Evolutionary conservation across 2,888 invertebrate species (phyloP), one percentile per base, ranked within the genome.

Genomic region (Lomographa bimaculata): DNA sequence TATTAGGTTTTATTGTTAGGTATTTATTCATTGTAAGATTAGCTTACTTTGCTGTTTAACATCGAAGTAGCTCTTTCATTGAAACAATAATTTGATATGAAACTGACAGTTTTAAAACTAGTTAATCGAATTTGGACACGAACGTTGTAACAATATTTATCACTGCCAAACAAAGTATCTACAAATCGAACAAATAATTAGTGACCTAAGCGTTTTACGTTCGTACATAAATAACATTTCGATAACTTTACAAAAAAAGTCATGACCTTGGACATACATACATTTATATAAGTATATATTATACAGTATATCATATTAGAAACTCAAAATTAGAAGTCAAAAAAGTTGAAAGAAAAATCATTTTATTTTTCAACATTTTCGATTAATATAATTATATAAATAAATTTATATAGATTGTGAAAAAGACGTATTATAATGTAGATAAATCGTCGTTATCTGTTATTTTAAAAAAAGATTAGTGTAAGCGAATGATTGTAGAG

Each of bases 111-210:
- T 14, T 14, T 3, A 14, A 14, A 14, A 14, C 14, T 4, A 3
- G 14, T 14, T 14, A 14, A 14, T 14, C 14, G 14, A 44, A 57
- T 23, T 18, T 20, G 29, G 33, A 20, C 14, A 19, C 10, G 30
- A 26, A 62, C 49, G 49, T 55, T n/a, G 50, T 55, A 50, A 63
- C 42, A 41, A 39, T 50, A 54, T 68, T 68, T 57, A 3, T 66
- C 80, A 85, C 84, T 87, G 85, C 86, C 86, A 85, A 73, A 79
- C 62, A 62, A 73, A 72, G 69, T 60, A 70, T n/a, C 79, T 82
- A 84, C 78, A 83, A 80, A 54, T 63, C 71, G 62, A 70, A 64
- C 67, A 65, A 69, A 45, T 14, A 64, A 53, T 67, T 58, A 38
- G 29, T 66, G 57, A 66, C 67, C 50, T 57, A 59, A 29, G 19